phyloP scores from a whole-genome alignment of 2,888 invertebrate genomes.

The Philaethria dido region DNA sequence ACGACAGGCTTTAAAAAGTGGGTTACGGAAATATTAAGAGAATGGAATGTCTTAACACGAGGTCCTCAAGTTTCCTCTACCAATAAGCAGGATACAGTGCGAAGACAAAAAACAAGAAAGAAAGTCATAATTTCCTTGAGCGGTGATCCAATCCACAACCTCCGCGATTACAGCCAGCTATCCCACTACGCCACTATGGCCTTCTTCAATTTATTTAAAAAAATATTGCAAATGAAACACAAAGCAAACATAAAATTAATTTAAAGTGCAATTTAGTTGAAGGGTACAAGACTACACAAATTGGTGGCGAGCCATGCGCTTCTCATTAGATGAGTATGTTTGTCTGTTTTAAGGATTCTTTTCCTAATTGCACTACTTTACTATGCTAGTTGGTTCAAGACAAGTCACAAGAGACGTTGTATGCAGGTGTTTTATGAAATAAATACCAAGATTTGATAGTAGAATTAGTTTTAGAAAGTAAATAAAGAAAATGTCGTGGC shows the following conservation, averaged over 20 bases:
- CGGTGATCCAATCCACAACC: too few relatives aligned
- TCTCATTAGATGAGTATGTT: conserved; percentile 39
- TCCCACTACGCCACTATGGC: too few relatives aligned
- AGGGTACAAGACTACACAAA: conserved; percentile 17
- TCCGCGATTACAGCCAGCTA: too few relatives aligned
- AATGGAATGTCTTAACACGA: too few relatives aligned
- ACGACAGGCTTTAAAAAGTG: too few relatives aligned
- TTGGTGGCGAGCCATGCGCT: conserved; percentile 20
- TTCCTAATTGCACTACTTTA: conserved; percentile 42
- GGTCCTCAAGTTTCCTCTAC: too few relatives aligned
- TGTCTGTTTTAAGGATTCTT: conserved; percentile 38
- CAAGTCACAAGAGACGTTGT: not conserved
- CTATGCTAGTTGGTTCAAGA: conserved; percentile 2
- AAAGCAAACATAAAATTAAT: not conserved
- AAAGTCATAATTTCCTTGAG: too few relatives aligned
- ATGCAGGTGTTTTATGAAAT: conserved; percentile 1
- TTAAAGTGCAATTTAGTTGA: not conserved
- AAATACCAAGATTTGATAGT: not conserved
- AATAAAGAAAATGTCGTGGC: not conserved
- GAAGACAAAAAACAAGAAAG: too few relatives aligned
- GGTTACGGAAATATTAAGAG: too few relatives aligned
- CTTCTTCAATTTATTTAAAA: too few relatives aligned
- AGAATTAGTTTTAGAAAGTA: not conserved
- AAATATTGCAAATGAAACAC: too few relatives aligned
- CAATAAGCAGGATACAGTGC: too few relatives aligned